These are phyloP conservation scores for Neoitamus cyanurus DNA, from an alignment of 2,888 invertebrate genomes.

Conservation along the genomic window DNA sequence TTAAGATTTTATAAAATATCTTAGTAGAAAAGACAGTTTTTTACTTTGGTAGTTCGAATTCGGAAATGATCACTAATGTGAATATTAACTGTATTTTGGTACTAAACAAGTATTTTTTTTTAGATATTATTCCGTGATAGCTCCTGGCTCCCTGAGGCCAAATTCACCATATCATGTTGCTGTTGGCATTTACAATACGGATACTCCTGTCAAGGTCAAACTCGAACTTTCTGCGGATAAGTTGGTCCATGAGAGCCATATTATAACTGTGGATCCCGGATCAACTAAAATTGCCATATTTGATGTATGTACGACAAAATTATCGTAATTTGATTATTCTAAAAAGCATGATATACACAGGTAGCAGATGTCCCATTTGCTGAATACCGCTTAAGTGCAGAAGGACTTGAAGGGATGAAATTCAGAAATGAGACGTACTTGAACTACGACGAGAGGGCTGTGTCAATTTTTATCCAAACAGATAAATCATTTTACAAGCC, in stretches of 20 bases:
- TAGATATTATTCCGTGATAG: conserved; percentile 71
- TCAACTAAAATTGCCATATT: conserved; percentile 77
- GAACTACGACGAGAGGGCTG: conserved; percentile 75
- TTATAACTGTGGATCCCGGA: not conserved
- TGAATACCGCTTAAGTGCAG: conserved; percentile 59
- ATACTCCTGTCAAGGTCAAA: conserved; percentile 75
- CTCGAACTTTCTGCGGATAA: conserved; percentile 82
- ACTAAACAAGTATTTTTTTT: not conserved
- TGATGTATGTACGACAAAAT: conserved; percentile 68
- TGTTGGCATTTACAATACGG: conserved; percentile 69
- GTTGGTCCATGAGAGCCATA: conserved; percentile 57
- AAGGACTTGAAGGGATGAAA: conserved; percentile 76
- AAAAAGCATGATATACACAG: conserved; percentile 57
- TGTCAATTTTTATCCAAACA: conserved; percentile 87
- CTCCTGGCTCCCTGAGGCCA: conserved; percentile 80
- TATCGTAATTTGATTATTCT: conserved; percentile 63
- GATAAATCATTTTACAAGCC: conserved; percentile 94
- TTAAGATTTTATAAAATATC: too few relatives aligned
- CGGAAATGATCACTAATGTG: too few relatives aligned
- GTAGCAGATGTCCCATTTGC: conserved; percentile 49
- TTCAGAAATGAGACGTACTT: conserved; percentile 81
- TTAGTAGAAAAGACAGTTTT: too few relatives aligned
- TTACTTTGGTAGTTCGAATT: too few relatives aligned
- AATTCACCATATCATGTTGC: conserved; percentile 83
- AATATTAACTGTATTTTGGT: too few relatives aligned